Base-by-base conservation (phyloP, 2,888 invertebrate genomes). In the Eulithis testata region DNA sequence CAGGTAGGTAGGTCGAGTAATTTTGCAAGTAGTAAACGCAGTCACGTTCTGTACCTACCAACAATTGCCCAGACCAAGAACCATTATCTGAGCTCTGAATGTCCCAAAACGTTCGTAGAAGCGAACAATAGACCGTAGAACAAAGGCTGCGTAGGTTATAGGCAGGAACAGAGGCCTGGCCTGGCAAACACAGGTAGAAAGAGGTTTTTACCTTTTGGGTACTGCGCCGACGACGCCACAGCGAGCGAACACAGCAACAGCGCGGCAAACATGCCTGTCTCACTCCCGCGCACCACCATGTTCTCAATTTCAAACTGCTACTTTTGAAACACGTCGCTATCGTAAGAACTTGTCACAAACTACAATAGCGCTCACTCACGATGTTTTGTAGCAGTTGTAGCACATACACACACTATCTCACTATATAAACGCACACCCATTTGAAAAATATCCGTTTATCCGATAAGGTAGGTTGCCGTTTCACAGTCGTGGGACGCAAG, bases 371-470 rank as follows among this genome's bases (percentile, higher is more conserved):
- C 87, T 88, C 86, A 87, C 85, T 87, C 85, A 86, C 85, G 82
- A 78, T 82, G 89, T 89, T 79, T 85, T 81, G 82, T 82, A 40
- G 37, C 37, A 40, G 37, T 40, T 82, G 82, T 82, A 84, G 82
- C 91, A 91, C 88, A 87, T 84, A 91, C 90, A 86, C 87, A 90
- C 92, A 91, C 90, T 88, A 88, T 88, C 90, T 89, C 92, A 87
- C 76, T 83, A 87, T 85, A 86, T 79, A 85, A 90, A 89, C 88
- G 87, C 91, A 91, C 90, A 90, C 91, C 89, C 91, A 93, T 93
- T 92, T 91, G 89, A 91, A 92, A 91, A 90, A 89, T 89, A 88
- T 92, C 87, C 91, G 90, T 91, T 91, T 90, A 90, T 90, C 90
- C 90, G 87, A 90, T 89, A 90, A 87, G 82, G 85, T 80, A 86